Conservation (phyloP, 2,888 invertebrate species). For the Drosophila setosimentum region DNA sequence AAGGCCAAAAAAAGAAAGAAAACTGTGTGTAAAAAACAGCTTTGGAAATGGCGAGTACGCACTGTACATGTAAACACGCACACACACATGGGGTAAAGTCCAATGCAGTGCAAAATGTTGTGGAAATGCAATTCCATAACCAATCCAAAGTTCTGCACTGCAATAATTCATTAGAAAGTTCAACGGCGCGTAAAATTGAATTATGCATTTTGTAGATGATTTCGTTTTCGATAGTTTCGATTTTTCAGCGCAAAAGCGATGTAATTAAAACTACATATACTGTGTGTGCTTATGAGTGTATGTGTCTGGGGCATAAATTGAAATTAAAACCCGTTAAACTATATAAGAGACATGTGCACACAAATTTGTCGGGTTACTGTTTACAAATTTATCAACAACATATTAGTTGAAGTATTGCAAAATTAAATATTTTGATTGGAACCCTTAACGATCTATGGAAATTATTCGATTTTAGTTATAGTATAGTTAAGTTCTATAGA, state of each 20-base stretch:
- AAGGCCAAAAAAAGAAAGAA: slow-evolving; percentile 14
- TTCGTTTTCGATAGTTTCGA: slow-evolving; percentile 60
- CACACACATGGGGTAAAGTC: slow-evolving; percentile 20
- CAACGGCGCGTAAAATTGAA: slow-evolving; percentile 77
- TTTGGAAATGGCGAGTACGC: slow-evolving; percentile 13
- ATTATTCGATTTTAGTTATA: not conserved
- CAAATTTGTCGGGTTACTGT: slow-evolving; percentile 6
- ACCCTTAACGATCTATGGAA: not conserved
- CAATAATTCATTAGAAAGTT: slow-evolving; percentile 74
- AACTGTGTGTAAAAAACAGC: slow-evolving; percentile 15
- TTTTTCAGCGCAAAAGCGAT: slow-evolving; percentile 31
- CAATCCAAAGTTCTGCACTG: slow-evolving; percentile 48
- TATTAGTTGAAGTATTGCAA: not conserved
- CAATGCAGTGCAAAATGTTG: slow-evolving; percentile 59
- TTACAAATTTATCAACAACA: not conserved
- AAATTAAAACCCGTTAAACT: slow-evolving; percentile 4
- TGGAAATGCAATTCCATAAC: slow-evolving; percentile 65
- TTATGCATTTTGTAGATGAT: slow-evolving; percentile 76
- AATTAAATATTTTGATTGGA: not conserved
- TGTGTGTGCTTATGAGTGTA: not conserved
- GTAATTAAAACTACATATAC: slow-evolving; percentile 50
- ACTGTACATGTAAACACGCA: slow-evolving; percentile 10
- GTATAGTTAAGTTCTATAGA: not conserved
- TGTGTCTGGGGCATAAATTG: slow-evolving; percentile 5
- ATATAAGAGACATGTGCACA: slow-evolving; percentile 3